Base-by-base conservation (phyloP, 1,140 invertebrate species). In the Drosophila grimshawi region DNA sequence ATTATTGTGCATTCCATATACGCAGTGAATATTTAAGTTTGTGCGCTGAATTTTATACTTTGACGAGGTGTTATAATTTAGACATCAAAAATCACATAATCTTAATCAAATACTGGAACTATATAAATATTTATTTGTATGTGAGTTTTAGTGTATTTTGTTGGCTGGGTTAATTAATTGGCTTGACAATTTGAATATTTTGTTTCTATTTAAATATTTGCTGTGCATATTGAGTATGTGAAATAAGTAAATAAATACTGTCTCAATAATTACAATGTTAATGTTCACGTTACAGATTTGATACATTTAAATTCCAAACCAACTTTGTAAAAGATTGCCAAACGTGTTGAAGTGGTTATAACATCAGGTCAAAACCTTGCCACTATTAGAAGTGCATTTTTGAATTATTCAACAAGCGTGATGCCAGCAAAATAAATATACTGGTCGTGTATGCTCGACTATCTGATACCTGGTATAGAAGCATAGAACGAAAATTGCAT, bases 391-490 rank as follows among this genome's bases (percentile, higher is more conserved):
- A 66, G 59, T 29, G 27, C 33, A 60, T 19, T 56, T 19, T 5
- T 2, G 35, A 62, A 52, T 62, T 69, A 52, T 53, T 43, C 48
- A 52, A 49, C 65, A 53, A 52, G 49, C 53, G 49, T 35, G 43
- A 60, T 3, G 19, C 4, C 11, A 37, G 19, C 32, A 11, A 5
- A 19, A 7, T 46, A 48, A 29, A 19, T 3, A 8, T 4, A 43
- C 39, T 43, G 4, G 10, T n/a, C 0, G 3, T 10, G 10, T 11
- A 10, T 49, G 27, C 3, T 49, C 46, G 27, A 57, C 39, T 57
- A 11, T 5, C 4, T 45, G 11, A 45, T 43, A 32, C 39, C 29
- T 11, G 11, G 6, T 57, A 43, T 30, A 6, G 10, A n/a, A 30
- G 4, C 0, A 43, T 11, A 3, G 3, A 43, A 45, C 2, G 30